Conservation (phyloP, 2,113 vertebrate genomes). For the Bujurquina vittata region DNA sequence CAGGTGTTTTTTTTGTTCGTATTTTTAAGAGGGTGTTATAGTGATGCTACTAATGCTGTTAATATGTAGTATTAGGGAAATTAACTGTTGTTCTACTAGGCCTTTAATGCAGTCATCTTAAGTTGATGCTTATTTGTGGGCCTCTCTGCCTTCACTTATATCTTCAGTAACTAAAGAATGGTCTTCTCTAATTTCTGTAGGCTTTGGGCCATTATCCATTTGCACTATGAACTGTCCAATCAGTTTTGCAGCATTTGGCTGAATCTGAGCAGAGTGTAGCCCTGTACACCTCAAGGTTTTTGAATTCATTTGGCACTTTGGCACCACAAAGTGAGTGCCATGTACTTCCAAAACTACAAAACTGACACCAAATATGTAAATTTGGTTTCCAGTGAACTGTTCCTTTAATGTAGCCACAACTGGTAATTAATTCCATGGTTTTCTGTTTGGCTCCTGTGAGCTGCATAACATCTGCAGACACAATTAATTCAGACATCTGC, state of each 20-base stretch:
- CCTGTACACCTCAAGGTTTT: not conserved
- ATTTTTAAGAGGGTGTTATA: not conserved
- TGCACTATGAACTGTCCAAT: not conserved
- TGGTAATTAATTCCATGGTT: constrained; percentile 18
- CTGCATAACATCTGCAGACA: constrained; percentile 39
- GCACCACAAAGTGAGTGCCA: rapidly evolving
- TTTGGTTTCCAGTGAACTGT: not conserved
- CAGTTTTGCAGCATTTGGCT: too few relatives aligned
- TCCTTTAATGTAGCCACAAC: not conserved
- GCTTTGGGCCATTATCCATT: not conserved
- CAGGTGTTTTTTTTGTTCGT: constrained; percentile 78
- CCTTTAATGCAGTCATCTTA: not conserved
- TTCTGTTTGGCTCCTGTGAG: constrained; percentile 39
- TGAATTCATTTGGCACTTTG: not conserved
- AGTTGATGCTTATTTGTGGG: not conserved
- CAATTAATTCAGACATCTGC: constrained; percentile 57
- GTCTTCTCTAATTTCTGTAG: not conserved
- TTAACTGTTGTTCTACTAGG: not conserved
- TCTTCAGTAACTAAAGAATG: not conserved
- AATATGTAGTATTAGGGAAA: too few relatives aligned
- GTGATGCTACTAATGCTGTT: not conserved
- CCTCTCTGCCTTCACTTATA: not conserved
- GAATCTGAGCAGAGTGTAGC: too few relatives aligned
- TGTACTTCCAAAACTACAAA: not conserved
- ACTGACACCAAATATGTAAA: not conserved